phyloP scores from a whole-genome alignment of 1,140 invertebrate species.

The Palaemon carinicauda region DNA sequence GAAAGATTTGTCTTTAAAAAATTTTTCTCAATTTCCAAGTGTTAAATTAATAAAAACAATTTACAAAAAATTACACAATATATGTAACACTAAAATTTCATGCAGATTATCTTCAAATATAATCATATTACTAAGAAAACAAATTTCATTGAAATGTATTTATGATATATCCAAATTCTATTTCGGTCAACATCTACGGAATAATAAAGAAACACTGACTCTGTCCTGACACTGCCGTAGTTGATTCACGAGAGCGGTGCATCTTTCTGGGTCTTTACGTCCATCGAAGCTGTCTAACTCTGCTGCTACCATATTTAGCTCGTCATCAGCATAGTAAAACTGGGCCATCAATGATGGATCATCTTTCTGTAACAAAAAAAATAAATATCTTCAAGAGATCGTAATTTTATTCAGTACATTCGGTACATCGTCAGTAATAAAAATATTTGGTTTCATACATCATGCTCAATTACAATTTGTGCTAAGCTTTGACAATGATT shows the following conservation, averaged over 20 bases:
- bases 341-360: slow-evolving; percentile 92
- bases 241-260: slow-evolving; percentile 92
- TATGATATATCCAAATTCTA: background rate
- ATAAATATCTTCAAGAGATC: too few relatives aligned
- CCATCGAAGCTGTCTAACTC: slow-evolving; percentile 99
- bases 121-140: background rate
- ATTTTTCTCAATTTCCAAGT: too few relatives aligned
- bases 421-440: too few relatives aligned
- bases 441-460: too few relatives aligned
- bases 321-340: slow-evolving; percentile 98
- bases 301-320: slow-evolving; percentile 90
- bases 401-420: too few relatives aligned
- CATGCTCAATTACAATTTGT: too few relatives aligned
- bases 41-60: too few relatives aligned
- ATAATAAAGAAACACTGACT: slow-evolving; percentile 61
- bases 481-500: too few relatives aligned
- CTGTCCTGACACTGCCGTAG: slow-evolving; percentile 86
- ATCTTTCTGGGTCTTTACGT: slow-evolving; percentile 94
- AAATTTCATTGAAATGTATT: background rate
- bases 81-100: too few relatives aligned
- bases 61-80: too few relatives aligned
- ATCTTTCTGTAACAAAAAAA: slow-evolving; percentile 75
- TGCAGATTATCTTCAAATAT: too few relatives aligned
- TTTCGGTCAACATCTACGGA: background rate
- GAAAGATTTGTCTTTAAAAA: too few relatives aligned